Evolutionary conservation across 2,797 vertebrate genomes (phyloP), one percentile per base, ranked within the genome.

Genomic region (Dryobates pubescens): DNA sequence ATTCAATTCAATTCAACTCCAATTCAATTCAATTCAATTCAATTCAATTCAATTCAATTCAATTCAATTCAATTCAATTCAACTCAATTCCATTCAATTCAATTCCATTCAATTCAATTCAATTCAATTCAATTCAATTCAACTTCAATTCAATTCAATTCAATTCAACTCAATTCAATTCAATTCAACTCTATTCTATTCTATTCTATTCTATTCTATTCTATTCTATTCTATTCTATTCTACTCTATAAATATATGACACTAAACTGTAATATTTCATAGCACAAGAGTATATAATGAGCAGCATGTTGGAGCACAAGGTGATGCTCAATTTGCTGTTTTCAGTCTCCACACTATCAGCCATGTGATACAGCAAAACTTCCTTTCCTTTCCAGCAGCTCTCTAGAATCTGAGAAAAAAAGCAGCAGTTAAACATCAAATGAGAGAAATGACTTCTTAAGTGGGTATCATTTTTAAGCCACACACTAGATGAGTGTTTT

Each of bases 201-300:
- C 36, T 8, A 36, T 36, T 36, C 10, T 10, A 36, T 36, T 9
- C 36, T 10, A 36, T 36, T 9, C 36, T 36, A 36, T 36, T 9
- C 36, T 36, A 36, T 36, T 9, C 36, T 36, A 36, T 36, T 9
- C 36, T 36, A 36, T 36, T 36, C 36, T 10, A 36, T 10, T 36
- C 36, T 36, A 36, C 10, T 36, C 36, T 86, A 77, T 62, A 92
- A 81, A 88, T 70, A 72, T 45, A 61, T 51, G 32, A 32, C 73
- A 64, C 10, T 62, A 76, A 92, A 56, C 26, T 34, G 30, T 54
- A 76, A 85, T 75, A 75, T 89, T 83, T 83, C 24, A 61, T 58
- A 75, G 47, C 74, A 74, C 89, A 90, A 78, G 7, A 77, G 56
- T 41, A 88, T 83, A 65, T 90, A 76, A 94, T n/a, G 51, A 77